These are phyloP conservation scores for Lates calcarifer DNA, from an alignment of 2,113 vertebrate genomes.

Conservation along the genomic window DNA sequence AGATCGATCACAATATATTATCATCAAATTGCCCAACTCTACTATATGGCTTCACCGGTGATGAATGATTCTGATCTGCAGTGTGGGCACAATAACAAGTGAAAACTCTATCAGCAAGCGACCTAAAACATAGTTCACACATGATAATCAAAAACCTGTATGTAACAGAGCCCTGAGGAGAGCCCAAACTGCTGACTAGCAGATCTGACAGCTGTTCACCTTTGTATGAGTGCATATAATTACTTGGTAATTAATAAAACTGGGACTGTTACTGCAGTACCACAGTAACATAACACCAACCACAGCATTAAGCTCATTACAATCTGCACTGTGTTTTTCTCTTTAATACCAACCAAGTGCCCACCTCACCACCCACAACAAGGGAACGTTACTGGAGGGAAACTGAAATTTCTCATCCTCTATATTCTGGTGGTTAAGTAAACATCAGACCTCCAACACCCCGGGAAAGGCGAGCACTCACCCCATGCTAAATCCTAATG, in stretches of 20 bases:
- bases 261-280: background rate
- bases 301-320: background rate
- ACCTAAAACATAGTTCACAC: too few species aligned
- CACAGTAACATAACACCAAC: background rate
- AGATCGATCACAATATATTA: too few species aligned
- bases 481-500: background rate
- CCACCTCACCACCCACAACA: slow-evolving; percentile 1
- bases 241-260: background rate
- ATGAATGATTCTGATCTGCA: background rate
- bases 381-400: background rate
- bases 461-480: background rate
- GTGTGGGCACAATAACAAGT: too few species aligned
- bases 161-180: background rate
- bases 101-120: too few species aligned
- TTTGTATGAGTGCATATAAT: background rate
- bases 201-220: background rate
- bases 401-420: background rate
- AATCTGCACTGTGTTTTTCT: background rate
- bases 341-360: background rate
- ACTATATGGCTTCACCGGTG: background rate
- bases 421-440: background rate
- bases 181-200: background rate
- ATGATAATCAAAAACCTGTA: too few species aligned
- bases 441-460: background rate
- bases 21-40: too few species aligned